Percentiles rank a stretch among this genome's conserved stretches.
Evolutionary conservation across 2,888 invertebrate genomes (phyloP).

Genomic region (Drosophila sordidula): DNA sequence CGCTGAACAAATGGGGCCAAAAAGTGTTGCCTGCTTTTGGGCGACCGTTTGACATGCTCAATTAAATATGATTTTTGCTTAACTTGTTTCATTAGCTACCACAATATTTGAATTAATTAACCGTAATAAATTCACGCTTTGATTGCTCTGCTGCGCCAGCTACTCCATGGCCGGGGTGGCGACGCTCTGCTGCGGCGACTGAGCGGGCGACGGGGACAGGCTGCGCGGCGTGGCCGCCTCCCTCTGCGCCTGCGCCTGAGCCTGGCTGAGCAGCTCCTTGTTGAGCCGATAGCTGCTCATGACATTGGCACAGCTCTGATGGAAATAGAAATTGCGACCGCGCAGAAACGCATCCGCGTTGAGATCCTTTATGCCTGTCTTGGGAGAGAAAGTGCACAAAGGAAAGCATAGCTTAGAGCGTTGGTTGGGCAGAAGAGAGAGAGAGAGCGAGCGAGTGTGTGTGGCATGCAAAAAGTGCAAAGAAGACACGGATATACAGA

Average conservation of each 20-base stretch:
- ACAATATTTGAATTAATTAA: slow-evolving; percentile 71
- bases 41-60: slow-evolving; percentile 37
- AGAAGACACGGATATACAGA: slow-evolving; percentile 4
- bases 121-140: slow-evolving; percentile 76
- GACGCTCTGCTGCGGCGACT: slow-evolving; percentile 74
- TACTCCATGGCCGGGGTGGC: slow-evolving; percentile 60
- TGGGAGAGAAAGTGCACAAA: slow-evolving; percentile 50
- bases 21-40: slow-evolving; percentile 34
- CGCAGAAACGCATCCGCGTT: slow-evolving; percentile 84
- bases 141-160: slow-evolving; percentile 55
- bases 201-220: slow-evolving; percentile 73
- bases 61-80: slow-evolving; percentile 46
- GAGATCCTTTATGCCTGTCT: slow-evolving; percentile 85
- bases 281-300: slow-evolving; percentile 84
- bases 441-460: slow-evolving; percentile 4
- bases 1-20: slow-evolving; percentile 13
- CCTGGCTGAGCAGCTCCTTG: slow-evolving; percentile 82
- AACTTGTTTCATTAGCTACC: slow-evolving; percentile 65
- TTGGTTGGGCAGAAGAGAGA: neutral
- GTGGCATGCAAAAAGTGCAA: slow-evolving; percentile 39
- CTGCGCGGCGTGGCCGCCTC: slow-evolving; percentile 63
- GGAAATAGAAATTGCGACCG: slow-evolving; percentile 84
- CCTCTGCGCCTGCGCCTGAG: slow-evolving; percentile 67
- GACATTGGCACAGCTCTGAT: slow-evolving; percentile 85
- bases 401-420: slow-evolving; percentile 42